Percentiles rank a stretch among this genome's conserved stretches.
Conservation (phyloP, 2,113 vertebrate genomes). For the Argyrosomus japonicus region DNA sequence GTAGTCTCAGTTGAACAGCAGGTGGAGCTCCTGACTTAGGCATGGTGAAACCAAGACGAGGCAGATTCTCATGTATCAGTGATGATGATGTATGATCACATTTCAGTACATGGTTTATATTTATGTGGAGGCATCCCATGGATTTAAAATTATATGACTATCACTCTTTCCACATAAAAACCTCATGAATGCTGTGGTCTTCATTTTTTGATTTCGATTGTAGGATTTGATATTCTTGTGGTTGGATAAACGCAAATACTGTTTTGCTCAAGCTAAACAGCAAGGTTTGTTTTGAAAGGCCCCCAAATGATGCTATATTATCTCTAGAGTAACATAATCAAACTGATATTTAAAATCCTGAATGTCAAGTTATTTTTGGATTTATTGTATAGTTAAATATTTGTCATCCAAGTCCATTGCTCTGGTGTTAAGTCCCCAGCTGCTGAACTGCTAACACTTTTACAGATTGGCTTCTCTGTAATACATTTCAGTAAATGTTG, state of each 20-base stretch:
- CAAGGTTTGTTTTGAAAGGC: not conserved
- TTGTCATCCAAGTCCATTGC: not conserved
- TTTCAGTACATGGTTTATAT: not conserved
- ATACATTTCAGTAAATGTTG: not conserved
- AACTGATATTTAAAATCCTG: not conserved
- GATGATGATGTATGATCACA: not conserved
- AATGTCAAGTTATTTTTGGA: not conserved
- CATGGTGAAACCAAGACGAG: not conserved
- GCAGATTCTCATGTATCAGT: not conserved
- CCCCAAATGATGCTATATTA: not conserved
- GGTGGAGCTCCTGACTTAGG: slow-evolving; percentile 50
- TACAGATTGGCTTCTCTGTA: not conserved
- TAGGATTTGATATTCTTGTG: too few relatives aligned
- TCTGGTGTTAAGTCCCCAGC: not conserved
- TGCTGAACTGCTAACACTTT: not conserved
- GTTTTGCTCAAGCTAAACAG: not conserved
- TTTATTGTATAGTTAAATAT: not conserved
- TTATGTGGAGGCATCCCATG: not conserved
- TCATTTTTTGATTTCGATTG: too few relatives aligned
- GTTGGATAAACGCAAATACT: too few relatives aligned
- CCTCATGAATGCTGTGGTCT: not conserved
- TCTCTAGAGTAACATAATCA: not conserved
- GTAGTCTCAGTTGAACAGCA: slow-evolving; percentile 49
- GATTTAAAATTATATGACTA: not conserved
- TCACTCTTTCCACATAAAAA: not conserved